Conservation (phyloP, 2,888 invertebrate genomes). For the Acanthosepion esculentum region DNA sequence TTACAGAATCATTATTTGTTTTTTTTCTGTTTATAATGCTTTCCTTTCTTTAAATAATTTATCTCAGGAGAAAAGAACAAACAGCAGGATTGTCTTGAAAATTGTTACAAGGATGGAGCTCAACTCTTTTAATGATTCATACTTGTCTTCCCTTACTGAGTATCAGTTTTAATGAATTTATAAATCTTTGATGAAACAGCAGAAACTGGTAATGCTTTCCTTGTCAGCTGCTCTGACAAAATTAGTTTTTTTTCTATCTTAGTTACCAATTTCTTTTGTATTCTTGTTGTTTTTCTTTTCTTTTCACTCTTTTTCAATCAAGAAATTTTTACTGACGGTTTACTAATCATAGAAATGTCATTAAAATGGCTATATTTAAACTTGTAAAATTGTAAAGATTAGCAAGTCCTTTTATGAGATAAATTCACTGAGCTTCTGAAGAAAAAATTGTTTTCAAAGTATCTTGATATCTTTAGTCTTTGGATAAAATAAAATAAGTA, state of each 20-base stretch:
- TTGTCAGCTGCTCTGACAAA: constrained; percentile 15
- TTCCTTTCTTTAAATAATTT: not conserved
- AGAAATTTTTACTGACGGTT: too few relatives aligned
- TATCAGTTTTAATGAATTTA: not conserved
- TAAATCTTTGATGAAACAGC: not conserved
- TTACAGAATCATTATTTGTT: not conserved
- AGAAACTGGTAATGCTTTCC: not conserved
- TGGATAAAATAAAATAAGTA: too few relatives aligned
- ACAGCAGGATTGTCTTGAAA: not conserved
- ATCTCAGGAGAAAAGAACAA: not conserved
- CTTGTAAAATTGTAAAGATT: too few relatives aligned
- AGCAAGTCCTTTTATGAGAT: too few relatives aligned
- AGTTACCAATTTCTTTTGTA: not conserved
- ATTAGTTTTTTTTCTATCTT: not conserved
- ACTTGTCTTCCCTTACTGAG: not conserved
- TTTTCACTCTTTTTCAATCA: too few relatives aligned
- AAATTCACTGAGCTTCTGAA: too few relatives aligned
- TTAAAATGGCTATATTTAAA: too few relatives aligned
- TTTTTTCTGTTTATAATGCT: too few relatives aligned
- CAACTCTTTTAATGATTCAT: not conserved
- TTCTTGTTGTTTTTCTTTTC: too few relatives aligned
- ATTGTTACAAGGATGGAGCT: not conserved
- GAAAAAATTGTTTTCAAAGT: too few relatives aligned
- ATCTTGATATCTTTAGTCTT: too few relatives aligned
- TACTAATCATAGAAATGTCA: too few relatives aligned